Percentiles rank a stretch among this genome's conserved stretches.
These are phyloP conservation scores for Acanthochromis polyacanthus DNA, from an alignment of 2,113 vertebrate species.

Conservation along the genomic window DNA sequence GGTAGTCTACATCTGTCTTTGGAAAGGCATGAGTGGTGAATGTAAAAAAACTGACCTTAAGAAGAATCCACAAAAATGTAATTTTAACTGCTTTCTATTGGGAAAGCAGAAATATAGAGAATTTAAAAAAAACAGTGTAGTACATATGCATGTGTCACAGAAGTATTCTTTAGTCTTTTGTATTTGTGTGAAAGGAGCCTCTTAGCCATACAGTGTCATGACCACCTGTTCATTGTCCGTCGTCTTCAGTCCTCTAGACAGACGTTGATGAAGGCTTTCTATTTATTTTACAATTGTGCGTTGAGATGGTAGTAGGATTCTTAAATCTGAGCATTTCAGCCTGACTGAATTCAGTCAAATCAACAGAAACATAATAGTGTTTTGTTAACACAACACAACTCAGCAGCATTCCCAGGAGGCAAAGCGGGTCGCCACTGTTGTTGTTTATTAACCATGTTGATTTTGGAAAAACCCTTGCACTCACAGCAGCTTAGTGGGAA, in stretches of 20 bases:
- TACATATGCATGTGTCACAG: not conserved
- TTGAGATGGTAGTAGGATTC: slow-evolving; percentile 19
- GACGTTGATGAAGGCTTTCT: slow-evolving; percentile 8
- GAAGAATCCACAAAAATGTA: too few relatives aligned
- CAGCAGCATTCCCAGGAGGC: slow-evolving; percentile 15
- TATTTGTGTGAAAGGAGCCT: slow-evolving; percentile 29
- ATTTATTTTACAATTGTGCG: slow-evolving; percentile 4
- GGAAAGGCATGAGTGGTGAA: not conserved
- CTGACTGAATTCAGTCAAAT: not conserved
- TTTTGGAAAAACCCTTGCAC: slow-evolving; percentile 18
- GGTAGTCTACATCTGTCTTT: not conserved
- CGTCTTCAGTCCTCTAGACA: slow-evolving; percentile 17
- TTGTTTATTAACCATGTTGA: slow-evolving; percentile 59
- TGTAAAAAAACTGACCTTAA: not conserved
- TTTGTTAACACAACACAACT: slow-evolving; percentile 9
- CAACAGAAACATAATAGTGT: slow-evolving; percentile 4
- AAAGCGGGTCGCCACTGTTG: slow-evolving; percentile 13
- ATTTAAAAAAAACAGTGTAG: not conserved
- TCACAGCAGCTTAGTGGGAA: slow-evolving; percentile 2
- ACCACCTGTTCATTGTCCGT: slow-evolving; percentile 58
- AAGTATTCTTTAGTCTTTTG: not conserved
- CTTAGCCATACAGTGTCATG: slow-evolving; percentile 29
- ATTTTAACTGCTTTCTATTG: not conserved
- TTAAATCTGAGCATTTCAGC: not conserved
- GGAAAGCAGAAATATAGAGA: not conserved